These are phyloP conservation scores for Allolobophora icterica DNA, from an alignment of 2,888 invertebrate species.

Conservation along the genomic window DNA sequence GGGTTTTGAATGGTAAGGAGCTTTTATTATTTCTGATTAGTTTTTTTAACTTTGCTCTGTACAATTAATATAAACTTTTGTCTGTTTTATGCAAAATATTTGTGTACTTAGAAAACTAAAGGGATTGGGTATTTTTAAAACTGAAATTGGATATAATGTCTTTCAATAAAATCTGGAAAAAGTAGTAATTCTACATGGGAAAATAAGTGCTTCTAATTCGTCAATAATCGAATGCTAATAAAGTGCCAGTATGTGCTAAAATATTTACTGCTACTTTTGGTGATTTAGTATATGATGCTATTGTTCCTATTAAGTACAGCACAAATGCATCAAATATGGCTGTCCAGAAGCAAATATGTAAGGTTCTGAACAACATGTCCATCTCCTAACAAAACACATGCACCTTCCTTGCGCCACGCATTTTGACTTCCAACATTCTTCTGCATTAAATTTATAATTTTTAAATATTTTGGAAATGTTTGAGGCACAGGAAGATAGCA, in stretches of 20 bases:
- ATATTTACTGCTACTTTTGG: no score
- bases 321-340: no score
- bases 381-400: no score
- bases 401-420: no score
- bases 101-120: neutral
- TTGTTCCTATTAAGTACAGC: no score
- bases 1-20: conserved; percentile 81
- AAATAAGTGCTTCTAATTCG: no score
- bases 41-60: neutral
- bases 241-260: no score
- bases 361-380: no score
- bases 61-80: neutral
- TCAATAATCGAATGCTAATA: no score
- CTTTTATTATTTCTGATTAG: conserved; percentile 21
- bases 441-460: conserved; percentile 6
- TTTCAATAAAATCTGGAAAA: neutral
- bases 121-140: neutral
- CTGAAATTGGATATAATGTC: neutral
- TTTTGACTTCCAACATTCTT: neutral
- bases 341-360: no score
- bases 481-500: no score
- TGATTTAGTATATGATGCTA: no score
- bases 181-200: neutral
- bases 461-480: neutral
- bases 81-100: neutral